These are phyloP conservation scores for Sebastes itinus DNA, from an alignment of 2,797 vertebrate species.

Conservation along the genomic window DNA sequence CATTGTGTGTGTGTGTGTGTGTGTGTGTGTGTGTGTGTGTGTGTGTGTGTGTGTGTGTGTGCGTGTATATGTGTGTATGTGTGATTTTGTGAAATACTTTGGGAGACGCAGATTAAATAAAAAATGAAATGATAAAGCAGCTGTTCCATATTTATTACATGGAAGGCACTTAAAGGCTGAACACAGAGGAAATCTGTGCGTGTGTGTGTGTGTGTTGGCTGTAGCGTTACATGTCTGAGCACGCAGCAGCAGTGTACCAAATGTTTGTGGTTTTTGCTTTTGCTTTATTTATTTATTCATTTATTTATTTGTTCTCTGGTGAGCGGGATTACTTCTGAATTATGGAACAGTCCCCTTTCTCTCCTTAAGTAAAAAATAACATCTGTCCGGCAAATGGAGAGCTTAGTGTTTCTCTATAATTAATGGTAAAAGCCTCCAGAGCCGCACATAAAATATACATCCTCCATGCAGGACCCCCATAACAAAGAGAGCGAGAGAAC, in stretches of 20 bases:
- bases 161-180: constrained; percentile 64
- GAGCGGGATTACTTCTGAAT: constrained; percentile 82
- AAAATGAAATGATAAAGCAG: constrained; percentile 68
- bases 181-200: constrained; percentile 47
- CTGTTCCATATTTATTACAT: constrained; percentile 76
- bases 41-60: background rate
- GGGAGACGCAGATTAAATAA: constrained; percentile 57
- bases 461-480: constrained; percentile 53
- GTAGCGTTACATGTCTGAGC: constrained; percentile 39
- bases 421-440: constrained; percentile 88
- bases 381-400: constrained; percentile 86
- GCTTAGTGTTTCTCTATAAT: constrained; percentile 87
- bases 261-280: constrained; percentile 74
- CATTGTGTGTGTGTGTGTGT: background rate
- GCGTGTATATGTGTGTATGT: background rate
- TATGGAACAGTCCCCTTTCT: constrained; percentile 84
- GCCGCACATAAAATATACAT: constrained; percentile 85
- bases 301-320: constrained; percentile 79
- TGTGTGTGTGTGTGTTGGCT: background rate
- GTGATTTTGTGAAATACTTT: constrained; percentile 38
- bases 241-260: constrained; percentile 30
- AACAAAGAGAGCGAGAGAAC: constrained; percentile 77
- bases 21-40: background rate
- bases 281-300: constrained; percentile 81
- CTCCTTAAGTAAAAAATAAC: constrained; percentile 86